Evolutionary conservation across 2,888 invertebrate genomes (phyloP), one percentile per base, ranked within the genome.

Genomic region (Alsophila aescularia): DNA sequence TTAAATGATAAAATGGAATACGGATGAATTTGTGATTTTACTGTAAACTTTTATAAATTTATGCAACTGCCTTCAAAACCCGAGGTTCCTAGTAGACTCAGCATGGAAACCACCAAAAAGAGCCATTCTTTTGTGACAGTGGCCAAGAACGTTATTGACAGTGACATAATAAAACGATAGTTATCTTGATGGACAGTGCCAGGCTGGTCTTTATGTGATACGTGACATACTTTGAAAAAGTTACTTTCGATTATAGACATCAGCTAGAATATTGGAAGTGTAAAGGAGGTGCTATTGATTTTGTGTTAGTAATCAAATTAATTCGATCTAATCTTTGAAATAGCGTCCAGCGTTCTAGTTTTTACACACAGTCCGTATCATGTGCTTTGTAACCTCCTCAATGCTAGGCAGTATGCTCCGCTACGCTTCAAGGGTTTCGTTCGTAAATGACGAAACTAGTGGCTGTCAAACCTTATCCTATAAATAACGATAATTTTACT

Each of bases 91-190:
- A 37, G 18, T 39, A 27, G 34, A 16, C 34, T 27, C 40, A 40
- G 14, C 34, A 14, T 24, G 10, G 10, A 32, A 48, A 31, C 32
- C 39, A 45, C 13, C 18, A 18, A 45, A 14, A 39, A 47, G 24
- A 48, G 21, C 18, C 18, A 9, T 21, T 24, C 13, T 50, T 55
- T 55, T 60, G 50, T 52, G 39, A 52, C 44, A n/a, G n/a, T n/a
- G n/a, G n/a, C n/a, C n/a, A n/a, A n/a, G n/a, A n/a, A n/a, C n/a
- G n/a, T n/a, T n/a, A n/a, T n/a, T n/a, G n/a, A n/a, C n/a, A 43
- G 43, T 60, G 62, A 62, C 60, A 58, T 60, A 62, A 64, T 49
- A 49, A 32, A 32, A 29, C 54, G 64, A 57, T 58, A 18, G 50
- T 64, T 53, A 62, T 64, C 62, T 60, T 44, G 43, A 58, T 41